Evolutionary conservation across 2,888 invertebrate genomes (phyloP).

Genomic region (Pandemis corylana): DNA sequence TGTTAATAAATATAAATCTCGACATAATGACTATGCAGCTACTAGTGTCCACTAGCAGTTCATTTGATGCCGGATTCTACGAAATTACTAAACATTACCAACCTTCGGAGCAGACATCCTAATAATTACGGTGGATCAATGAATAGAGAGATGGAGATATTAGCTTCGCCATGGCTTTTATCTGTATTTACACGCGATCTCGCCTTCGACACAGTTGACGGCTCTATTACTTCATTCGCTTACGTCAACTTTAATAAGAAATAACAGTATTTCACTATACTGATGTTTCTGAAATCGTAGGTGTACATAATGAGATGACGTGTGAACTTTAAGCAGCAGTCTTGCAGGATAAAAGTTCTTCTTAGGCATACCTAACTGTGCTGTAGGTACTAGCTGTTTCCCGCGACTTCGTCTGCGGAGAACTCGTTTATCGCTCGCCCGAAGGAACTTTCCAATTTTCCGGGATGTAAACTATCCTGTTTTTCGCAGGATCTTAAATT

Average conservation of each 20-base stretch:
- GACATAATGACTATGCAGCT: not conserved
- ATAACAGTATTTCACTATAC: constrained; percentile 22
- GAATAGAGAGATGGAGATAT: constrained; percentile 27
- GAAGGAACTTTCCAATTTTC: too few relatives aligned
- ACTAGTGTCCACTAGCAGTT: not conserved
- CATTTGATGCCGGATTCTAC: not conserved
- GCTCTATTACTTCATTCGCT: constrained; percentile 33
- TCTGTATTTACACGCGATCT: constrained; percentile 39
- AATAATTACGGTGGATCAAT: constrained; percentile 32
- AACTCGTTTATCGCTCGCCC: too few relatives aligned
- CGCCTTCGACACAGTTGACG: constrained; percentile 32
- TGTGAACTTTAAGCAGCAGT: too few relatives aligned
- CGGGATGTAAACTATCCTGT: too few relatives aligned
- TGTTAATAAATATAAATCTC: not conserved
- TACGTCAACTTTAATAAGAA: constrained; percentile 29
- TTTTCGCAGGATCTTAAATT: too few relatives aligned
- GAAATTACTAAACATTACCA: constrained; percentile 11
- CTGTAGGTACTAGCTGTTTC: too few relatives aligned
- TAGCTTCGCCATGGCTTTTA: constrained; percentile 21
- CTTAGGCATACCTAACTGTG: too few relatives aligned
- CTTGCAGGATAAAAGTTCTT: too few relatives aligned
- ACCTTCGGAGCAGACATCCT: constrained; percentile 8
- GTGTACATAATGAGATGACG: not conserved
- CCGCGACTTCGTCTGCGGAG: too few relatives aligned
- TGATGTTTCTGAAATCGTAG: constrained; percentile 37